Evolutionary conservation across 2,888 invertebrate species (phyloP).

Genomic region (Ichneumoninae sp.): DNA sequence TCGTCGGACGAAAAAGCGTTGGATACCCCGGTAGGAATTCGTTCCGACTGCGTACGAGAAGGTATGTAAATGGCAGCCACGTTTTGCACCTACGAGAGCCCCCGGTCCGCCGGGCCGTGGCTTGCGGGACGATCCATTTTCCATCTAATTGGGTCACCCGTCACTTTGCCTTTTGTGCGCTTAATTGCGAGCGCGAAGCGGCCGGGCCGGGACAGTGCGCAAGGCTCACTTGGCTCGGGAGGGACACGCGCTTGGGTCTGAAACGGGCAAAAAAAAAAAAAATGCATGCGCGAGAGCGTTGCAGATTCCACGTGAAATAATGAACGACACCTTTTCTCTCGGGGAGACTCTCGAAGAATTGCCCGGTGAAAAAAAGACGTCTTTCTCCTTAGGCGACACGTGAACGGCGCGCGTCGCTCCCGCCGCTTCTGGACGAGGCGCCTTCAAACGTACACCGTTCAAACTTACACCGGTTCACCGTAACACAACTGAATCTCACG

Average conservation of each 20-base stretch:
- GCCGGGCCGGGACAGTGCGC: neutral
- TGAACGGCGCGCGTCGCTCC: constrained; percentile 29
- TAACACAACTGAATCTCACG: too few species aligned
- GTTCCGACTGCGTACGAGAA: constrained; percentile 60
- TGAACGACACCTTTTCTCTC: constrained; percentile 56
- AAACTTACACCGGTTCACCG: too few species aligned
- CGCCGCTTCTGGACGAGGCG: too few species aligned
- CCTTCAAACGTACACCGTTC: too few species aligned
- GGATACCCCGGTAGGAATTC: constrained; percentile 40
- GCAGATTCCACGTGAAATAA: constrained; percentile 56
- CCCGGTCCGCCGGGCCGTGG: constrained; percentile 43
- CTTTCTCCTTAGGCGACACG: constrained; percentile 51
- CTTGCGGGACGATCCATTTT: constrained; percentile 61
- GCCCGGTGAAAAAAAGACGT: constrained; percentile 9
- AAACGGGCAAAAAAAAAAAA: constrained; percentile 32
- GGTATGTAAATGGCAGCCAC: constrained; percentile 62
- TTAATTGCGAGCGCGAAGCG: constrained; percentile 62
- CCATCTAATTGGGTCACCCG: constrained; percentile 68
- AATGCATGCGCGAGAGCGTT: constrained; percentile 41
- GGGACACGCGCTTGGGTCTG: neutral
- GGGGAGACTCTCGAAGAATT: constrained; percentile 15
- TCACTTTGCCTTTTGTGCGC: constrained; percentile 65
- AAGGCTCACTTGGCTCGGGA: constrained; percentile 6
- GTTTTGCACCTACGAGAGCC: constrained; percentile 30
- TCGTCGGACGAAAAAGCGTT: constrained; percentile 33